Percentiles rank a stretch among this genome's conserved stretches.
phyloP scores from a whole-genome alignment of 2,888 invertebrate species.

The Microdon myrmicae region DNA sequence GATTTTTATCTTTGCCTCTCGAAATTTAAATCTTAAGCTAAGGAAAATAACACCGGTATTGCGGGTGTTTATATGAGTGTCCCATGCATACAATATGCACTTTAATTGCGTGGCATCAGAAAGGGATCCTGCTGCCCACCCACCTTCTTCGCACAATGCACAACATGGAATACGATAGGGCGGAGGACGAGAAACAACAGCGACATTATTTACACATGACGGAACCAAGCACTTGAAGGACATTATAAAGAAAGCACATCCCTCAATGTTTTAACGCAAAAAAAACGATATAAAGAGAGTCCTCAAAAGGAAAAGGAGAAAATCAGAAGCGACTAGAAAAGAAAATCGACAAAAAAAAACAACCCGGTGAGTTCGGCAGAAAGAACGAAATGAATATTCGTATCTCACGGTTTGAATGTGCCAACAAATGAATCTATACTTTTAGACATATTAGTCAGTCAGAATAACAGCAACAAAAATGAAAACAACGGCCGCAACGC shows the following conservation, averaged over 20 bases:
- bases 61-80: constrained; percentile 34
- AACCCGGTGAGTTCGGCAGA: constrained; percentile 20
- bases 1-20: constrained; percentile 36
- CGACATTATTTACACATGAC: constrained; percentile 55
- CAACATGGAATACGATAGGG: constrained; percentile 27
- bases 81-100: constrained; percentile 35
- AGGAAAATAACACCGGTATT: constrained; percentile 19
- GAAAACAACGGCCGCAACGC: no score
- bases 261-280: constrained; percentile 35
- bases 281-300: constrained; percentile 35
- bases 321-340: no score
- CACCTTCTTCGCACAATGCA: constrained; percentile 10
- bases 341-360: constrained; percentile 7
- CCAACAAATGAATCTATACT: constrained; percentile 50
- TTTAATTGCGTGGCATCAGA: constrained; percentile 33
- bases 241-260: constrained; percentile 54
- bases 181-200: constrained; percentile 37
- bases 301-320: constrained; percentile 36
- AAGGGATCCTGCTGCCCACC: background rate
- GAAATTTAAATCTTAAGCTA: constrained; percentile 3
- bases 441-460: constrained; percentile 49
- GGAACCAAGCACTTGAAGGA: constrained; percentile 55
- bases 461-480: constrained; percentile 25
- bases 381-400: constrained; percentile 21
- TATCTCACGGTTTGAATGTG: constrained; percentile 24